Evolutionary conservation across 2,113 vertebrate species (phyloP), one percentile per base, ranked within the genome.

Genomic region (Todiramphus saurophagus): DNA sequence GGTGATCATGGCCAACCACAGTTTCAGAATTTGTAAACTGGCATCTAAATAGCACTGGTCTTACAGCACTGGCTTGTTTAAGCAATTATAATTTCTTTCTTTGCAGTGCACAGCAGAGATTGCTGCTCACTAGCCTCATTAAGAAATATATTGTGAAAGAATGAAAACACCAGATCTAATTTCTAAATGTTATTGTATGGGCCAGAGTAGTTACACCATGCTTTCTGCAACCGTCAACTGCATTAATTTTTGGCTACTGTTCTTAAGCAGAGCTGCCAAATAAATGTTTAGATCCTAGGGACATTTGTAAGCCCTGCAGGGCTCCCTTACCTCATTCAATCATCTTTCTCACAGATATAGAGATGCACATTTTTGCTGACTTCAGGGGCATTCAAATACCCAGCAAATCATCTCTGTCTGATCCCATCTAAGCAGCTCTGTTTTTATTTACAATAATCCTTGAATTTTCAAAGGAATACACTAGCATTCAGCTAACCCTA

Each of bases 281-380:
- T 90, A 84, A 96, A 96, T 88, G 28, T 86, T 94, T 91, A 72
- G 64, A 89, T 87, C 55, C 84, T 5, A 82, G 50, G 90, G 93
- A 93, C 75, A 84, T 95, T 95, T 84, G 94, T 89, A 88, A 91
- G 89, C 93, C 95, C 89, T 93, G 90, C 75, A 94, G 96, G 93
- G 78, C 83, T 96, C 84, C 73, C 31, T 95, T 94, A 96, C 94
- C 97, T 93, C 96, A 96, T 96, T 96, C 97, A 96, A 96, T 97
- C 97, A 96, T 95, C 95, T 88, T 92, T 70, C 90, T 94, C 95
- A 86, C 83, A 95, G 58, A 94, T 81, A 96, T 0, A 91, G 58
- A 76, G 93, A 93, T 83, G 88, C 88, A 91, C 90, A 93, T 84
- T 97, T 97, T 92, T 97, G 96, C 95, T 97, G 96, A 97, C 94